These are phyloP conservation scores for Panulirus ornatus DNA, from an alignment of 1,140 invertebrate species.

Conservation along the genomic window DNA sequence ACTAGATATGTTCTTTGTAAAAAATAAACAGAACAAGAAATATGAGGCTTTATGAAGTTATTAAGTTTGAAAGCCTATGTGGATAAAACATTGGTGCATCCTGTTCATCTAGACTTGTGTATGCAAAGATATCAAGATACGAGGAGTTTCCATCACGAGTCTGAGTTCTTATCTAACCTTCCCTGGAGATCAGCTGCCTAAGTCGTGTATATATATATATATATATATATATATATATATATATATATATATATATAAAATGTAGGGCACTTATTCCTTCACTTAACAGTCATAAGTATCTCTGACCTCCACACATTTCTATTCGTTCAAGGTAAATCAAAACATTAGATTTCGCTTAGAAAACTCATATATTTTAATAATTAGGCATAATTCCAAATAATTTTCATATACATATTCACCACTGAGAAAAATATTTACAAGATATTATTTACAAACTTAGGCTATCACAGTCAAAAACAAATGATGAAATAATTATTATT, in stretches of 20 bases:
- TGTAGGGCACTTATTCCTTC: no score
- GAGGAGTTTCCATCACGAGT: no score
- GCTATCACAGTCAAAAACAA: constrained; percentile 73
- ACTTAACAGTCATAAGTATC: no score
- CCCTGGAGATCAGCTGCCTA: no score
- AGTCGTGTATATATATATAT: no score
- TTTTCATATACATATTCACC: constrained; percentile 73
- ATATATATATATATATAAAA: no score
- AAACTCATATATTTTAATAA: constrained; percentile 73
- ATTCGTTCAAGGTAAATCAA: constrained; percentile 59
- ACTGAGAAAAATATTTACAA: constrained; percentile 72
- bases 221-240: no score
- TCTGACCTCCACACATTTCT: no score
- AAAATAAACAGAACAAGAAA: constrained; percentile 16
- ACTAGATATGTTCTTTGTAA: constrained; percentile 57
- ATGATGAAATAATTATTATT: constrained; percentile 56
- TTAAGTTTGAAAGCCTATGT: not conserved
- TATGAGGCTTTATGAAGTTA: constrained; percentile 2
- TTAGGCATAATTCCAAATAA: constrained; percentile 71
- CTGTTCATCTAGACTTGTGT: no score
- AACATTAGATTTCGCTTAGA: constrained; percentile 64
- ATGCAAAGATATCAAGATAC: no score
- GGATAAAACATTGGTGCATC: constrained; percentile 1
- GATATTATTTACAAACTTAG: constrained; percentile 72
- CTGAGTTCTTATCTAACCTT: no score